A percentile compares a stretch with the other conserved stretches of the same genome.
These are phyloP conservation scores for Heliconius nattereri DNA, from an alignment of 1,140 invertebrate genomes.

Conservation along the genomic window DNA sequence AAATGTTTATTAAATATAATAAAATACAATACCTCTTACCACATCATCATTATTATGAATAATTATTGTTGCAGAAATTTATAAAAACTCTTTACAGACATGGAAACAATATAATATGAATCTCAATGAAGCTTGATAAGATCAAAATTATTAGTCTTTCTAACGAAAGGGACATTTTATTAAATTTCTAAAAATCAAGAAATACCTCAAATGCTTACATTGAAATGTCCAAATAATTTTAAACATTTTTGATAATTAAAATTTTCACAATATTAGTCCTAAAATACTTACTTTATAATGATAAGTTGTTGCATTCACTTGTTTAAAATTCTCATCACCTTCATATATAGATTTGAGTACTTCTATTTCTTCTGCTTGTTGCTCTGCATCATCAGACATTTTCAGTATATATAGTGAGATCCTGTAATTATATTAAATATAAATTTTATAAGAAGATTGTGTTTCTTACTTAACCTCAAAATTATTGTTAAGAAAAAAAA, in stretches of 20 bases:
- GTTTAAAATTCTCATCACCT: slow-evolving; percentile 93
- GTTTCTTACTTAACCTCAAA: slow-evolving; percentile 5
- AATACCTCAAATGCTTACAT: too few relatives aligned
- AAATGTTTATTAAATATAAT: too few relatives aligned
- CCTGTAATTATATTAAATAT: slow-evolving; percentile 22
- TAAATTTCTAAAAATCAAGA: too few relatives aligned
- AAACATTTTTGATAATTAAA: background rate
- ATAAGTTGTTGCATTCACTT: slow-evolving; percentile 88
- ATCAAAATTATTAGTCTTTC: too few relatives aligned
- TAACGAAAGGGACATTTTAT: too few relatives aligned
- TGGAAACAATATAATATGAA: too few relatives aligned
- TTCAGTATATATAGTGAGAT: slow-evolving; percentile 33
- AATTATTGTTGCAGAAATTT: too few relatives aligned
- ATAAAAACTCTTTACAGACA: too few relatives aligned
- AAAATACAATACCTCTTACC: too few relatives aligned
- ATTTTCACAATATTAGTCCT: background rate
- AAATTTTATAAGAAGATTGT: background rate
- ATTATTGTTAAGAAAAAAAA: background rate
- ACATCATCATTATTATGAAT: too few relatives aligned
- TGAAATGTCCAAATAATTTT: too few relatives aligned
- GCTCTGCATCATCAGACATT: slow-evolving; percentile 82
- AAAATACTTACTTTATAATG: slow-evolving; percentile 91
- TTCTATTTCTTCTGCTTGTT: slow-evolving; percentile 94
- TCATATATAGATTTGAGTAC: slow-evolving; percentile 96
- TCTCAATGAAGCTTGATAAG: too few relatives aligned